Conservation (phyloP, 2,888 invertebrate genomes). For the Drepanosiphum platanoidis region DNA sequence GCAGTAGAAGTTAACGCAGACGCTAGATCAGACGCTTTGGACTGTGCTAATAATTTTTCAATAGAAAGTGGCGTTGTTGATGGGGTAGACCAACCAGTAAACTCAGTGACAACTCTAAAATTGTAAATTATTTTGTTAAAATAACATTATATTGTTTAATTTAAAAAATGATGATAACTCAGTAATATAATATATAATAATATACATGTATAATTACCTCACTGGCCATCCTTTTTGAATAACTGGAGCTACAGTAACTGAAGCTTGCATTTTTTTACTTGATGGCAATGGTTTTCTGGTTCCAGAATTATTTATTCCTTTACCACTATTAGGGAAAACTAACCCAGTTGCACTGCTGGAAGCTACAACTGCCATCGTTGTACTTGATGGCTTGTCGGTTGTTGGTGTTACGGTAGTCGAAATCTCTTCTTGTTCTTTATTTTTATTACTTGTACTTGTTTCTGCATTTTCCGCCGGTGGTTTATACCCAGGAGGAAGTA, state of each 20-base stretch:
- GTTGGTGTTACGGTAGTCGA: conserved; percentile 58
- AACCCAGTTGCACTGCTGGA: conserved; percentile 66
- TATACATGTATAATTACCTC: conserved; percentile 70
- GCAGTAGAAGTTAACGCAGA: conserved; percentile 70
- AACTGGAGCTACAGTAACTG: conserved; percentile 71
- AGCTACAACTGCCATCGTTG: conserved; percentile 60
- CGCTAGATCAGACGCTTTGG: conserved; percentile 69
- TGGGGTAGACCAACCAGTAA: conserved; percentile 90
- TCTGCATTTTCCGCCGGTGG: conserved; percentile 9
- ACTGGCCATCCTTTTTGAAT: conserved; percentile 88
- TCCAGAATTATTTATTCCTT: conserved; percentile 67
- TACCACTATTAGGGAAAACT: conserved; percentile 83
- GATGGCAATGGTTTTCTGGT: conserved; percentile 69
- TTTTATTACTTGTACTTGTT: conserved; percentile 48
- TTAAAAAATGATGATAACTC: background rate
- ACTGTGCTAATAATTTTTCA: conserved; percentile 78
- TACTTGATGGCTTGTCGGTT: conserved; percentile 57
- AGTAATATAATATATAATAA: background rate
- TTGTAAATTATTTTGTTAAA: conserved; percentile 34
- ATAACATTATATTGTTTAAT: too few relatives aligned
- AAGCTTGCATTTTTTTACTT: conserved; percentile 61
- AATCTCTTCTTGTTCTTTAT: conserved; percentile 45
- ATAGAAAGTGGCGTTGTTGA: conserved; percentile 88
- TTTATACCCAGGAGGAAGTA: conserved; percentile 69
- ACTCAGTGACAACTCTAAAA: conserved; percentile 83